phyloP scores from a whole-genome alignment of 2,797 vertebrate genomes.

The Sebastes goodei region DNA sequence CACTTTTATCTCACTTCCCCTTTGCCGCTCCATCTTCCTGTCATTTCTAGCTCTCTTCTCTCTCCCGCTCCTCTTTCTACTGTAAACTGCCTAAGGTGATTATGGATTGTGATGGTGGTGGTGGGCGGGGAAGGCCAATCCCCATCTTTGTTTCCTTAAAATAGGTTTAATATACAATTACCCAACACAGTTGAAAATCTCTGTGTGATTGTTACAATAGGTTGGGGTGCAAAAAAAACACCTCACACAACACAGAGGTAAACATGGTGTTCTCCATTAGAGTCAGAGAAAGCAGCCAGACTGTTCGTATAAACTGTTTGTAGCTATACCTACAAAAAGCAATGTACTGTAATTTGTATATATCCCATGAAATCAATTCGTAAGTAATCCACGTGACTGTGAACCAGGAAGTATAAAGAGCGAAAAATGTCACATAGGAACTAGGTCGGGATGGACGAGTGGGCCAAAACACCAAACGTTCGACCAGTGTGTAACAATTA shows the following conservation, averaged over 20 bases:
- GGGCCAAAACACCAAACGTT: too few species aligned
- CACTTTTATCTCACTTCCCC: slow-evolving; percentile 73
- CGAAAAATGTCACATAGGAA: too few species aligned
- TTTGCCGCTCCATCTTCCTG: slow-evolving; percentile 70
- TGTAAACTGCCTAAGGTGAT: slow-evolving; percentile 72
- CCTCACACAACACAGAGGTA: not conserved
- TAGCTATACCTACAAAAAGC: too few species aligned
- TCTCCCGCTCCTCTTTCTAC: slow-evolving; percentile 51
- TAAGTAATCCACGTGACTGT: too few species aligned
- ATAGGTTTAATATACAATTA: slow-evolving; percentile 67
- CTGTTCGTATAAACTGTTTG: too few species aligned
- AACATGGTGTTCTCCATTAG: slow-evolving; percentile 8
- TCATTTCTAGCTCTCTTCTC: slow-evolving; percentile 53
- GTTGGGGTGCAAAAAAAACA: not conserved
- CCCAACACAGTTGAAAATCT: slow-evolving; percentile 30
- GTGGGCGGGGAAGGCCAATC: slow-evolving; percentile 59
- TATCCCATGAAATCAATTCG: too few species aligned
- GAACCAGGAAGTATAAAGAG: too few species aligned
- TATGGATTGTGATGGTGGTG: slow-evolving; percentile 61
- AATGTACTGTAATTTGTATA: too few species aligned
- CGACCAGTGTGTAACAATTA: too few species aligned
- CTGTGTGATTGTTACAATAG: slow-evolving; percentile 25
- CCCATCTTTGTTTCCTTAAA: slow-evolving; percentile 70
- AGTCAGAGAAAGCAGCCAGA: not conserved
- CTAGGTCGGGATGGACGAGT: too few species aligned